Evolutionary conservation across 2,888 invertebrate genomes (phyloP), one percentile per base, ranked within the genome.

Genomic region (Tachina fera): DNA sequence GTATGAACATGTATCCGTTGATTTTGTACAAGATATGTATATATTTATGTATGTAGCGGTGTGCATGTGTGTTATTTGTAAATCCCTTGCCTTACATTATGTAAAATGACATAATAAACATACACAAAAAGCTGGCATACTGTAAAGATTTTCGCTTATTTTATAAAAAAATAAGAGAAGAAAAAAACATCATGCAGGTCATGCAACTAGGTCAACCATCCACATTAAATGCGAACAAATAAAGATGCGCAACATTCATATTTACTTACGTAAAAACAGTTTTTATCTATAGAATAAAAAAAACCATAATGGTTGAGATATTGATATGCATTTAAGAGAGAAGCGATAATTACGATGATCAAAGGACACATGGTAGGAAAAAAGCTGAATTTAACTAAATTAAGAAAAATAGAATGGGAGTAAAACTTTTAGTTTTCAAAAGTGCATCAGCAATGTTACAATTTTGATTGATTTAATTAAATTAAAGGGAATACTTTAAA

Each of bases 141-240:
- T 79, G 82, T 31, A 79, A 63, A 85, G 85, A 86, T 86, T 86
- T 85, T 83, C 78, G 76, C 83, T 83, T 72, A 76, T 76, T 83
- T 79, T 60, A 74, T 60, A 51, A 19, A 58, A 49, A 41, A 60
- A 61, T n/a, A n/a, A n/a, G n/a, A n/a, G n/a, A n/a, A n/a, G n/a
- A n/a, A 45, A n/a, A 63, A 49, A 61, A 56, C 10, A 70, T 70
- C 72, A 86, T 83, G 76, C 86, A 86, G 86, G 86, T 83, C 86
- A 86, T 79, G 79, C 74, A 86, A 86, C 76, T 76, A 68, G 86
- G 83, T 83, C 86, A 86, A 79, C 76, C 76, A 85, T 77, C 68
- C 31, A 63, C 47, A 45, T 13, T 14, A 67, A 13, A 60, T 41
- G 63, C 77, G 60, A 58, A 70, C 56, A 70, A 65, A 71, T 56